phyloP scores from a whole-genome alignment of 1,140 invertebrate species.

The Pseudomyrmex pallidus region DNA sequence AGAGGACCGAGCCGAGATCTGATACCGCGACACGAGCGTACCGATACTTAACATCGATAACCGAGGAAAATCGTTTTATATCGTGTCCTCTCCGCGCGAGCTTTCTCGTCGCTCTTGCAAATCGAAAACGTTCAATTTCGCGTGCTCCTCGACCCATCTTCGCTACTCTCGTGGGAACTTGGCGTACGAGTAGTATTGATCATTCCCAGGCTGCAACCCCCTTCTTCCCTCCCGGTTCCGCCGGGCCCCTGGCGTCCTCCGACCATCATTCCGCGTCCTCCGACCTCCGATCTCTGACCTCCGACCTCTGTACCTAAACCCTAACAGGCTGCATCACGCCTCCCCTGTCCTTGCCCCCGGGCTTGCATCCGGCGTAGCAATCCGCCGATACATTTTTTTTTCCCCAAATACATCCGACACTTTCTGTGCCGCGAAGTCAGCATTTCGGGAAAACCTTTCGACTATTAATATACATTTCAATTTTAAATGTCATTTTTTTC shows the following conservation, averaged over 20 bases:
- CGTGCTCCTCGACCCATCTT: conserved; percentile 74
- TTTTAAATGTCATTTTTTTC: background rate
- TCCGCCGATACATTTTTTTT: conserved; percentile 12
- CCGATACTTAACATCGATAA: conserved; percentile 8
- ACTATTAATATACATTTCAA: no score
- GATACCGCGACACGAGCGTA: background rate
- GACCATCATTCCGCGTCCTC: conserved; percentile 77
- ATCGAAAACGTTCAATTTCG: conserved; percentile 47
- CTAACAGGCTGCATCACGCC: background rate
- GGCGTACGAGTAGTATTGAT: conserved; percentile 83
- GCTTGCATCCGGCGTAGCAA: background rate
- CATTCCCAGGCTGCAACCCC: conserved; percentile 81
- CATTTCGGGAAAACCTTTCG: background rate
- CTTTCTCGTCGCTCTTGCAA: conserved; percentile 24
- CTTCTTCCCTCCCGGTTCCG: conserved; percentile 61
- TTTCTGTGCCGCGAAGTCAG: background rate
- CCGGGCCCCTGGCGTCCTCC: conserved; percentile 68
- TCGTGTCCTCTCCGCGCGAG: background rate
- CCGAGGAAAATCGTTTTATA: conserved; percentile 22
- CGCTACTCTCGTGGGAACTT: conserved; percentile 78
- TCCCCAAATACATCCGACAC: background rate
- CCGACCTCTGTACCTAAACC: conserved; percentile 53
- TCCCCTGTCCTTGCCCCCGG: conserved; percentile 15
- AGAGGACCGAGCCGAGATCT: background rate
- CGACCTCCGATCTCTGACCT: conserved; percentile 72